Evolutionary conservation across 2,888 invertebrate genomes (phyloP), one percentile per base, ranked within the genome.

Genomic region (Cancer borealis): DNA sequence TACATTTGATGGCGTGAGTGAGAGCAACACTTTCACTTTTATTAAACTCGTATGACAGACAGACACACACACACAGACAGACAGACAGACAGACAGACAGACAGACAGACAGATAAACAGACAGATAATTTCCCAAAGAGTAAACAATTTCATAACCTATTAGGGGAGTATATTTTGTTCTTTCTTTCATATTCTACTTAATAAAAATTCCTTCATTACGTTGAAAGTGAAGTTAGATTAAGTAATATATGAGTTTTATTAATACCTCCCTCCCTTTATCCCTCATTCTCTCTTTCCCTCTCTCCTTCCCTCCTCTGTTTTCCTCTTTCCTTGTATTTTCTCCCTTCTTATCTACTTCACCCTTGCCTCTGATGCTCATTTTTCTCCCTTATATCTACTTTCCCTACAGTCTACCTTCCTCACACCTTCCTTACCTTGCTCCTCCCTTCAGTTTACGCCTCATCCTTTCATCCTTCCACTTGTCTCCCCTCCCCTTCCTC

Each of bases 1-100:
- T 66, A n/a, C 84, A 14, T 30, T 10, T n/a, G 47, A 47, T 46
- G 30, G 46, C 46, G n/a, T 79, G 47, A 2, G n/a, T 6, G 47
- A 17, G 21, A 8, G 30, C 46, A n/a, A 4, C 14, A 88, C 8
- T 47, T 47, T 30, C 14, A 3, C 88, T 47, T 54, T 66, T 66
- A 21, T 26, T 0, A 66, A 30, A 54, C 17, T 12, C 45, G 30
- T 17, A 4, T 17, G 26, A 91, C 54, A 45, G 3, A 91, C 26
- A 91, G 8, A 54, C n/a, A 88, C 1, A 88, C 88, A 88, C 88
- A 88, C 1, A 88, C 88, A 88, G 8, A 88, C 39, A 88, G 1
- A 88, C 88, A 88, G 8, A 88, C 39, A 88, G 30, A 88, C 39
- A 88, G 1, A 88, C 39, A 88, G 8, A 88, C 39, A 88, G 8